These are phyloP conservation scores for Aphelenchoides bicaudatus DNA, from an alignment of 2,888 invertebrate genomes.

Conservation along the genomic window DNA sequence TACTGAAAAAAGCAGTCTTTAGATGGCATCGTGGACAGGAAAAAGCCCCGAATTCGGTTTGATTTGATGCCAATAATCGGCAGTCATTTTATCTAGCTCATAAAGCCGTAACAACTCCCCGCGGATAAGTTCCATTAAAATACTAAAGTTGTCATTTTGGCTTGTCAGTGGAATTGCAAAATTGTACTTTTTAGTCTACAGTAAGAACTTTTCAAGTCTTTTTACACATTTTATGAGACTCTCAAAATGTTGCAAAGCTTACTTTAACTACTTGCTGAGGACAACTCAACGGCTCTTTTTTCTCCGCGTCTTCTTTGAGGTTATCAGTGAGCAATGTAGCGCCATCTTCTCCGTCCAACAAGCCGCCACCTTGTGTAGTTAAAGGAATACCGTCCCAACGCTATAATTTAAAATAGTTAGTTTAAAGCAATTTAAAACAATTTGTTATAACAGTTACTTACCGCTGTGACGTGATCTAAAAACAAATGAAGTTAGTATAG, in stretches of 20 bases:
- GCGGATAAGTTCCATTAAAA: not conserved
- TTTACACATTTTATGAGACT: not conserved
- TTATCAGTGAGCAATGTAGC: conserved; percentile 56
- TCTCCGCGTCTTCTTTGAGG: conserved; percentile 53
- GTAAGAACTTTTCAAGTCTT: too few relatives aligned
- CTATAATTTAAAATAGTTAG: too few relatives aligned
- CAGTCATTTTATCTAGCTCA: too few relatives aligned
- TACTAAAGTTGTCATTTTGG: too few relatives aligned
- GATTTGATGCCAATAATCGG: too few relatives aligned
- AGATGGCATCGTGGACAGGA: too few relatives aligned
- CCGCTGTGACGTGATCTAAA: not conserved
- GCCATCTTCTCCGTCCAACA: conserved; percentile 55
- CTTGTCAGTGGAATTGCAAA: too few relatives aligned
- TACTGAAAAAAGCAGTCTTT: conserved; percentile 48
- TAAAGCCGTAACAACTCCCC: too few relatives aligned
- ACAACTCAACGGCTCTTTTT: conserved; percentile 50
- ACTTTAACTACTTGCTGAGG: conserved; percentile 56
- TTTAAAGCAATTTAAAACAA: too few relatives aligned
- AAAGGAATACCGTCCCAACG: conserved; percentile 55
- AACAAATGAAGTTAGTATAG: not conserved
- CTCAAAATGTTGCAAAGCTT: not conserved
- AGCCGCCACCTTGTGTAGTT: conserved; percentile 30
- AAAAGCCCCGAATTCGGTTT: too few relatives aligned
- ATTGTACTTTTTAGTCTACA: too few relatives aligned
- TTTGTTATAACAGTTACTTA: too few relatives aligned